Evolutionary conservation across 2,113 vertebrate species (phyloP), one percentile per base, ranked within the genome.

Genomic region (Crotophaga sulcirostris): DNA sequence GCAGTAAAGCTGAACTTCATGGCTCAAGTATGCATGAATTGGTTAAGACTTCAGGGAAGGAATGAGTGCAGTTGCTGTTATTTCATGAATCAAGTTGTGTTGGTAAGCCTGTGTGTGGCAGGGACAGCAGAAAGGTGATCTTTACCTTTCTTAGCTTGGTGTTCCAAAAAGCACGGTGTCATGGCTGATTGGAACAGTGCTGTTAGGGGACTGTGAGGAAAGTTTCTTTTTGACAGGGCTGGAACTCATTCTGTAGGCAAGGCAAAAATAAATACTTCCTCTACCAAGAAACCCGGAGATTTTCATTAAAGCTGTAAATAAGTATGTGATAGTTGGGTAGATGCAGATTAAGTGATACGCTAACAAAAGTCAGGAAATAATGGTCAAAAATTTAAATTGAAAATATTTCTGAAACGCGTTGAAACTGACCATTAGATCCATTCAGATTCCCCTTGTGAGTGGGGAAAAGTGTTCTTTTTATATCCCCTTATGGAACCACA

Each of bases 101-200:
- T 68, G n/a, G 13, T 76, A 49, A 69, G 40, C 44, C 45, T 56
- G 0, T 0, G 0, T 60, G 42, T 64, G 45, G 25, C 10, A 20
- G 31, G 38, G 26, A 38, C 28, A 36, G 28, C 75, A 66, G 74
- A 93, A 93, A 42, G 33, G 34, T 63, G 80, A 18, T 74, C 44
- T 54, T 76, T 36, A 18, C 8, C 21, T 14, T 85, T 24, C 12
- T 44, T 89, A 75, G 33, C 8, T 56, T 13, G 64, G 23, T 52
- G 34, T 89, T 94, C 34, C 67, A 58, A 51, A 45, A 17, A 81
- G 31, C 11, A 7, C 8, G 11, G 36, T 51, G 34, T 36, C 19
- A 2, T 34, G 59, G 25, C 54, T 77, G 25, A 5, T 76, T 52
- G 42, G 26, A 78, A 16, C 26, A 3, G 54, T 74, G 36, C 34